Evolutionary conservation across 2,113 vertebrate species (phyloP), one percentile per base, ranked within the genome.

Genomic region (Caretta caretta): DNA sequence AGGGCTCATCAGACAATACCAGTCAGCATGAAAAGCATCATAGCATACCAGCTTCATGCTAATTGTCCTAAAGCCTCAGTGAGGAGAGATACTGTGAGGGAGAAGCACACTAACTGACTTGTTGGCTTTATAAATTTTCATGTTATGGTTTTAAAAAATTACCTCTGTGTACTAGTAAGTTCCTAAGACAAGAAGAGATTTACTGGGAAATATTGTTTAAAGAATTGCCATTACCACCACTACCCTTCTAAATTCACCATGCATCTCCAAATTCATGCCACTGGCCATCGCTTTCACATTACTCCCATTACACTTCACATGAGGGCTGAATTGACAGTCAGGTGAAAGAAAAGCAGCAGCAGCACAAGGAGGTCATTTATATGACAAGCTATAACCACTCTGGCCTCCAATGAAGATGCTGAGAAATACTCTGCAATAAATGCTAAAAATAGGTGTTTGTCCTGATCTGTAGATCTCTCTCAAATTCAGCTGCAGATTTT

Each of bases 391-490:
- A 46, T 72, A 87, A 75, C 3, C 78, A 88, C 81, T 14, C 59
- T 89, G 78, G 76, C 29, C 53, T 20, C 83, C 87, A 87, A 46
- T 12, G 65, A 72, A 76, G 54, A 81, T 42, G 65, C 79, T 88
- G 54, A 90, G 90, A 91, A 93, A 92, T 79, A 89, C 5, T 83
- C 90, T 91, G 72, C 91, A 92, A 75, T 80, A 87, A 92, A 51
- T 10, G 42, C 42, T 92, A 11, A 80, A 46, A 80, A 57, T 2
- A 16, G 17, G 76, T 49, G 8, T 16, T 2, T 3, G 1, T 4
- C 72, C 72, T 76, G 72, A 5, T 35, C 59, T 62, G 29, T 35
- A 62, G 59, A 14, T 35, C 17, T 84, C 80, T 84, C 51, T 69
- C 57, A 69, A 89, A 48, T 50, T 86, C 78, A 89, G 81, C 13